Evolutionary conservation across 2,797 vertebrate genomes (phyloP).

Genomic region (Agapornis canus): DNA sequence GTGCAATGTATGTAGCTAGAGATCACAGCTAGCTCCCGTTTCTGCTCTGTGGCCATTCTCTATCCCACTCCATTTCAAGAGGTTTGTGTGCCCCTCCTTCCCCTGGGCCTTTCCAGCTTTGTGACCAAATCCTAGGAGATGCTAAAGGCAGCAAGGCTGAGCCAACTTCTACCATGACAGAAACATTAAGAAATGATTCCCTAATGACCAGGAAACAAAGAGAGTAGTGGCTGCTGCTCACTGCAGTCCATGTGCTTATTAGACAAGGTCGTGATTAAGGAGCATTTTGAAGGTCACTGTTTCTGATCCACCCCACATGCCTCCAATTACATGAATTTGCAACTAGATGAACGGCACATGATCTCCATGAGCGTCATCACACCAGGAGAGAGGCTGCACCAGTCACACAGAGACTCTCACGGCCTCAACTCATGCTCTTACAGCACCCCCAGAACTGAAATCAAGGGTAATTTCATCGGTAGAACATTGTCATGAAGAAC

Average conservation of each 20-base stretch:
- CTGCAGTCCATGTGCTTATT: background rate
- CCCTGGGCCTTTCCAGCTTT: background rate
- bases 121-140: background rate
- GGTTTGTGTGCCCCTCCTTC: background rate
- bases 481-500: background rate
- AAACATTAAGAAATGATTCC: background rate
- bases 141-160: background rate
- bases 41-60: background rate
- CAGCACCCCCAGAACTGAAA: background rate
- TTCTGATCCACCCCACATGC: background rate
- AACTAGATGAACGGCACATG: background rate
- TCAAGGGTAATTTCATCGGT: background rate
- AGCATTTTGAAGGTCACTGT: background rate
- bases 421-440: background rate
- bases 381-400: background rate
- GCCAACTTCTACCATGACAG: background rate
- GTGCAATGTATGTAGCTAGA: fast-evolving
- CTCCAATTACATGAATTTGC: background rate
- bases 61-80: background rate
- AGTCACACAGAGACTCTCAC: background rate
- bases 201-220: background rate
- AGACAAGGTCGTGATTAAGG: background rate
- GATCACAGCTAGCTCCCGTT: fast-evolving
- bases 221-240: background rate
- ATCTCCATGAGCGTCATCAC: background rate